These are phyloP conservation scores for Zygaena filipendulae DNA, from an alignment of 2,888 invertebrate genomes.

Conservation along the genomic window DNA sequence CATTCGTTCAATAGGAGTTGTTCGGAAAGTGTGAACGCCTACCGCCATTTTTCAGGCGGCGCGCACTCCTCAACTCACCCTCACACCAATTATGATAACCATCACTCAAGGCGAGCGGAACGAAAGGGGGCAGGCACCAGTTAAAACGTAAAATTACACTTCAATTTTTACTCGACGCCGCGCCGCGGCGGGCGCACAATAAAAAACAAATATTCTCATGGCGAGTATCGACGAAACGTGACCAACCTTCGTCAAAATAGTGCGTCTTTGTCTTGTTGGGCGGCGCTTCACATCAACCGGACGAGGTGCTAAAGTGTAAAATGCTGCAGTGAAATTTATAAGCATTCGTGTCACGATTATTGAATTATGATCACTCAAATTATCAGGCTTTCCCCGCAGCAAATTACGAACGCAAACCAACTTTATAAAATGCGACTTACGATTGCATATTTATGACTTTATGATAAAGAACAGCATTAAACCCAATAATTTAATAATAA, in stretches of 20 bases:
- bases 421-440: no score
- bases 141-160: slow-evolving; percentile 68
- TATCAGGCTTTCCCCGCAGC: slow-evolving; percentile 38
- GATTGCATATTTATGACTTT: no score
- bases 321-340: slow-evolving; percentile 61
- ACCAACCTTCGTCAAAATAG: slow-evolving; percentile 68
- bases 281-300: slow-evolving; percentile 49
- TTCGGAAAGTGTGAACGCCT: slow-evolving; percentile 50
- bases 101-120: slow-evolving; percentile 68
- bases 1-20: no score
- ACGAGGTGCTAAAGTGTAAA: slow-evolving; percentile 67
- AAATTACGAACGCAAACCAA: slow-evolving; percentile 21
- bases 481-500: no score
- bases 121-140: slow-evolving; percentile 66
- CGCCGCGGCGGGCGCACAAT: slow-evolving; percentile 57
- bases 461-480: no score
- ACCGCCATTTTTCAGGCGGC: slow-evolving; percentile 41
- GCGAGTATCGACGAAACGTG: slow-evolving; percentile 65
- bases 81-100: slow-evolving; percentile 67
- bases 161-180: slow-evolving; percentile 62
- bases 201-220: slow-evolving; percentile 70
- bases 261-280: slow-evolving; percentile 60
- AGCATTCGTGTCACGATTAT: slow-evolving; percentile 59
- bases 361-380: slow-evolving; percentile 59
- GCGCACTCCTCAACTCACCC: slow-evolving; percentile 51